Evolutionary conservation across 1,140 invertebrate genomes (phyloP), one percentile per base, ranked within the genome.

Genomic region (Araneus ventricosus): DNA sequence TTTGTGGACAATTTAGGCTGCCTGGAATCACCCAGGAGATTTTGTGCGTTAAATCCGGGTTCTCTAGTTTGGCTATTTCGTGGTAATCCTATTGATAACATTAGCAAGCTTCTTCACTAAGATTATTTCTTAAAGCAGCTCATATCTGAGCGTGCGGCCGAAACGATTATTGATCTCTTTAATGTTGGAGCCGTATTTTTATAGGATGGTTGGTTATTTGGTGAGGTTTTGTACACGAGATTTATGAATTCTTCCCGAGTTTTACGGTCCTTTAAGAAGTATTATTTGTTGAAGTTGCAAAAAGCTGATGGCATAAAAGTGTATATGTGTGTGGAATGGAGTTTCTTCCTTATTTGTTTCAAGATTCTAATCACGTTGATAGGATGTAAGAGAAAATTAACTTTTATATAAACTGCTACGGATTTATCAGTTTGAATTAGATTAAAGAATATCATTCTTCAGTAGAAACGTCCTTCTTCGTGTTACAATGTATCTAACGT

Each of bases 111-210:
- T 75, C 10, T 75, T 75, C 30, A 75, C 30, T 34, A 75, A 34
- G 30, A 75, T 75, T 75, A 75, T 75, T 34, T 37, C 30, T 17
- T 37, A 30, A 34, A 75, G 70, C 3, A 75, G 34, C 30, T 75
- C 14, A 34, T 37, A 22, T 75, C 14, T 75, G 34, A 5, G 30
- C 30, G 70, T 52, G 45, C 45, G 45, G 5, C 37, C 20, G 70
- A 22, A 75, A 75, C 30, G 70, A 75, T 75, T 75, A 75, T 75
- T 75, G 70, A 75, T 75, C 8, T 37, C 30, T 30, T 75, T 75
- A 70, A 17, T 34, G 30, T 70, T 30, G 17, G n/a, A 27, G 67
- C 7, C 14, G 14, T 70, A 34, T 34, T 70, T 34, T 70, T 70
- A 70, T 30, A 30, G 67, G 34, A 75, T 75, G 34, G 10, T 20